These are phyloP conservation scores for Heliopora coerulea DNA, from an alignment of 92 coral and sea anemone genomes.

Conservation along the genomic window DNA sequence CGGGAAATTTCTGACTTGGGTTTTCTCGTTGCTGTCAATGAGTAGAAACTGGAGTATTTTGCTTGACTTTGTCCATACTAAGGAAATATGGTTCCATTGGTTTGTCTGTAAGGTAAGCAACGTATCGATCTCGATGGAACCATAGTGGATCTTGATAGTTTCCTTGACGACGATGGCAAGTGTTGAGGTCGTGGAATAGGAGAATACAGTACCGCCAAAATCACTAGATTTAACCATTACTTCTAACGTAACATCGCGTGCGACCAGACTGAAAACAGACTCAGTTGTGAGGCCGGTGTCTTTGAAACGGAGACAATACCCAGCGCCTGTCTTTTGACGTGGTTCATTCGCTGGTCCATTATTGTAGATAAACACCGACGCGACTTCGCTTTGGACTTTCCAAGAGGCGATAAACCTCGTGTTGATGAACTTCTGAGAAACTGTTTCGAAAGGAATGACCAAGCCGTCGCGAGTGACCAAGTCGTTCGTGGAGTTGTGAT, in stretches of 20 bases:
- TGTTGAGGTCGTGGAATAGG: constrained; percentile 87
- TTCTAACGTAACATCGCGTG: constrained; percentile 80
- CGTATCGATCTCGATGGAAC: constrained; percentile 71
- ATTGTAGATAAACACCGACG: constrained; percentile 69
- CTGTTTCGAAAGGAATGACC: constrained; percentile 37
- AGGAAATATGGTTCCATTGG: constrained; percentile 77
- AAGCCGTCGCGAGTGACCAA: constrained; percentile 48
- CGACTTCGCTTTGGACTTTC: constrained; percentile 45
- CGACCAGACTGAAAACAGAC: constrained; percentile 71
- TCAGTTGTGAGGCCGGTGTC: constrained; percentile 78
- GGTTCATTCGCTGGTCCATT: constrained; percentile 57
- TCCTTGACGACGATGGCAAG: constrained; percentile 75
- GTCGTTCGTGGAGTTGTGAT: constrained; percentile 56
- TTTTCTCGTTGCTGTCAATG: constrained; percentile 56
- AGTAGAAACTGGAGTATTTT: constrained; percentile 86
- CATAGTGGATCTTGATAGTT: constrained; percentile 70
- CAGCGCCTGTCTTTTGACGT: constrained; percentile 68
- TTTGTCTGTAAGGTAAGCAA: constrained; percentile 56
- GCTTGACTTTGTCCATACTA: constrained; percentile 79
- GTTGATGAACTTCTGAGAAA: constrained; percentile 67
- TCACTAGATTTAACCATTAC: constrained; percentile 72
- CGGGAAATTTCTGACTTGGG: constrained; percentile 84
- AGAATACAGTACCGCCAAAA: constrained; percentile 75
- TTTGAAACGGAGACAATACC: constrained; percentile 76
- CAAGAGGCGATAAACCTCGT: constrained; percentile 65